Percentiles rank a stretch among this genome's conserved stretches.
Conservation (phyloP, 1,140 invertebrate species). For the Papilio glaucus region DNA sequence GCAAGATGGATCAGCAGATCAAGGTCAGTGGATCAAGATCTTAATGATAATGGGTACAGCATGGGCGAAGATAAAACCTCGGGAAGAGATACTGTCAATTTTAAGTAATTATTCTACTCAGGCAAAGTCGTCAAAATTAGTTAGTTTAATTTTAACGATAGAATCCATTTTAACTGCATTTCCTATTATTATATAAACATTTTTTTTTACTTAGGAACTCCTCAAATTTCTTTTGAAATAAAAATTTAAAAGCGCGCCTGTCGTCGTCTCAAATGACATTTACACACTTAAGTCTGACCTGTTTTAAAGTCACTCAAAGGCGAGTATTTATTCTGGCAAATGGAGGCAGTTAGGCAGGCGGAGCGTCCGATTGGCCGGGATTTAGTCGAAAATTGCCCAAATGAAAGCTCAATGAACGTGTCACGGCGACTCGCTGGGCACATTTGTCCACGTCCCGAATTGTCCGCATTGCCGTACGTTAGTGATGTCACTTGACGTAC, state of each 20-base stretch:
- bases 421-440: slow-evolving; percentile 69
- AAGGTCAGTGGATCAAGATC: no score
- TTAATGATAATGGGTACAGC: no score
- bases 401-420: slow-evolving; percentile 80
- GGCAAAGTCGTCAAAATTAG: no score
- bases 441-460: slow-evolving; percentile 77
- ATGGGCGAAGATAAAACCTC: no score
- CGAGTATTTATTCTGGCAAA: slow-evolving; percentile 57
- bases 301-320: slow-evolving; percentile 46
- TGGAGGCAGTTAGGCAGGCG: slow-evolving; percentile 54
- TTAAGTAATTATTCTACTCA: no score
- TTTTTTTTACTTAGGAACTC: slow-evolving; percentile 5
- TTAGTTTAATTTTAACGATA: no score
- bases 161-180: not conserved
- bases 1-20: no score
- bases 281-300: slow-evolving; percentile 30
- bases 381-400: slow-evolving; percentile 78
- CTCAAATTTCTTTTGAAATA: slow-evolving; percentile 24
- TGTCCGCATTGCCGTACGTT: slow-evolving; percentile 73
- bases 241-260: slow-evolving; percentile 16
- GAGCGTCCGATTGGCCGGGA: slow-evolving; percentile 67
- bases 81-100: no score
- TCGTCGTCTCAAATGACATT: slow-evolving; percentile 30
- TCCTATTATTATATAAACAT: not conserved
- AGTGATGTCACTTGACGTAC: slow-evolving; percentile 46